Percentiles rank a stretch among this genome's conserved stretches.
Evolutionary conservation across 2,113 vertebrate genomes (phyloP).

Genomic region (Riparia riparia): DNA sequence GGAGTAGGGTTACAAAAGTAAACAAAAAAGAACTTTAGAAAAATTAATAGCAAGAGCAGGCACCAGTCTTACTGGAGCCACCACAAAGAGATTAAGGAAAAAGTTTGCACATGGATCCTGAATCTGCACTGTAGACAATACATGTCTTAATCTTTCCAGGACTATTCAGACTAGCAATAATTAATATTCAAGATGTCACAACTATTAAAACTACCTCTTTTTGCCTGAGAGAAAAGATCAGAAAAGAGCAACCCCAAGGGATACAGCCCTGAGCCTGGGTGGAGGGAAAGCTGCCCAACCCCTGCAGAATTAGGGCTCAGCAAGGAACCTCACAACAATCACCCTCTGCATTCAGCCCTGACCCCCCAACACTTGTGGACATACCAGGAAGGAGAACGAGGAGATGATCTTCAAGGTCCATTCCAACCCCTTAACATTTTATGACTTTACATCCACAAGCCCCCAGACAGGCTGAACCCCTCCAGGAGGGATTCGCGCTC

Average conservation of each 20-base stretch:
- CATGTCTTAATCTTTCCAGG: not conserved
- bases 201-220: not conserved
- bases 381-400: not conserved
- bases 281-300: not conserved
- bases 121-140: not conserved
- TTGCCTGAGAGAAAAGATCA: not conserved
- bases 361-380: not conserved
- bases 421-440: not conserved
- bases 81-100: not conserved
- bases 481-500: not conserved
- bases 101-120: not conserved
- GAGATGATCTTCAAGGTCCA: not conserved
- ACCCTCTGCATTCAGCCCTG: not conserved
- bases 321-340: not conserved
- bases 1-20: conserved; percentile 76
- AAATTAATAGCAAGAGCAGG: not conserved
- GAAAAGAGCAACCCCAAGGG: not conserved
- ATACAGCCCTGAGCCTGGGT: not conserved
- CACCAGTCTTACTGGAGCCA: not conserved
- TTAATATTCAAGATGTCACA: conserved; percentile 10
- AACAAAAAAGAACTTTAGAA: conserved; percentile 44
- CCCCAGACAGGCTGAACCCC: not conserved
- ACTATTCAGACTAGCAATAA: not conserved
- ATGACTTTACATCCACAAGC: not conserved
- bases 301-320: not conserved